phyloP scores from a whole-genome alignment of 2,797 vertebrate genomes.

The Tenualosa ilisha region DNA sequence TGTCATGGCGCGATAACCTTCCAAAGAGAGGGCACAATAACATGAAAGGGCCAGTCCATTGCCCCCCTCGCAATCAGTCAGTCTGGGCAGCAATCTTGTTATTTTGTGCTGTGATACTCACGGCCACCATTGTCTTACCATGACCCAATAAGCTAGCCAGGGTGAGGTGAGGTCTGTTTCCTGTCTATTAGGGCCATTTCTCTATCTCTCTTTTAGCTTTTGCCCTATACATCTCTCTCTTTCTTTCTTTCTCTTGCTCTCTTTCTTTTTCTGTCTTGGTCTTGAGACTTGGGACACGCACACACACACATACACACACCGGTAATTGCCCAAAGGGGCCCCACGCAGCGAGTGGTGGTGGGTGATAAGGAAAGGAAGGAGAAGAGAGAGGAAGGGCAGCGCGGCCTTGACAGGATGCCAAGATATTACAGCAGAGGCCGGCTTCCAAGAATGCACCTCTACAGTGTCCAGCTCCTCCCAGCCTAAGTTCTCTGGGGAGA shows the following conservation, averaged over 20 bases:
- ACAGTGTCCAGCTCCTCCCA: background rate
- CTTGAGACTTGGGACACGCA: background rate
- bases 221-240: background rate
- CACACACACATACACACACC: background rate
- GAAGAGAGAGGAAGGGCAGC: background rate
- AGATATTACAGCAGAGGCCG: background rate
- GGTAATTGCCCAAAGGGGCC: background rate
- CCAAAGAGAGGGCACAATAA: conserved; percentile 1
- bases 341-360: background rate
- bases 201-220: background rate
- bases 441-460: background rate
- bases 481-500: background rate
- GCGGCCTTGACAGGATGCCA: conserved; percentile 16
- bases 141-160: background rate
- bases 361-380: conserved; percentile 2
- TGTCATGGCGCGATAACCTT: background rate
- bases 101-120: background rate
- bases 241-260: background rate
- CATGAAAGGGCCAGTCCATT: background rate
- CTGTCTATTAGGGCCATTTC: background rate
- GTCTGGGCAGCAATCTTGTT: background rate
- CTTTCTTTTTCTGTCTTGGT: background rate
- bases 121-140: background rate
- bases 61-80: background rate
- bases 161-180: background rate